Evolutionary conservation across 1,140 invertebrate species (phyloP).

Genomic region (Cydia pomonella): DNA sequence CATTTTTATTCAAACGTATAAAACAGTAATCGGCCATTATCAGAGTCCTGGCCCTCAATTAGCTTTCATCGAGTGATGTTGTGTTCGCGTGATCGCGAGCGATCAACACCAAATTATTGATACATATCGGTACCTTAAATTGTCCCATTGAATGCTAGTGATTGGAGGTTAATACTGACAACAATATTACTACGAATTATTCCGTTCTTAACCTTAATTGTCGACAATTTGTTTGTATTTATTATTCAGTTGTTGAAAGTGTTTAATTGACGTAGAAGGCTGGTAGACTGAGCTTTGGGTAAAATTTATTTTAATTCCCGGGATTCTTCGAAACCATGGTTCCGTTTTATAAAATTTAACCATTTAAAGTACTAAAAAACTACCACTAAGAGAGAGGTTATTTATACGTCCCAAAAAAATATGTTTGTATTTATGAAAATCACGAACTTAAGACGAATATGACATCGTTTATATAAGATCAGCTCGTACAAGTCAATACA

Average conservation of each 20-base stretch:
- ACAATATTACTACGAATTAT: conserved; percentile 34
- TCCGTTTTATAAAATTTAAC: too few relatives aligned
- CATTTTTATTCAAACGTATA: conserved; percentile 24
- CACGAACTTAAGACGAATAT: too few relatives aligned
- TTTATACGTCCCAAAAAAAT: too few relatives aligned
- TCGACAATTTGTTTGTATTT: conserved; percentile 15
- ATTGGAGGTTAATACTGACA: conserved; percentile 42
- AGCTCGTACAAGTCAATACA: too few relatives aligned
- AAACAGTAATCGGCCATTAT: conserved; percentile 5
- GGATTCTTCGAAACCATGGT: too few relatives aligned
- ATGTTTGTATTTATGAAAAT: too few relatives aligned
- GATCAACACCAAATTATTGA: conserved; percentile 46
- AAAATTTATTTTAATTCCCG: neutral
- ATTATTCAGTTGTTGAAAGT: conserved; percentile 22
- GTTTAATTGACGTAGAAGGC: conserved; percentile 1
- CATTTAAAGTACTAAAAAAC: too few relatives aligned
- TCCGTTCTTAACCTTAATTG: conserved; percentile 21
- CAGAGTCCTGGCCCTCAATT: conserved; percentile 24
- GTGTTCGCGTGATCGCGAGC: conserved; percentile 46
- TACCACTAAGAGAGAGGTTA: too few relatives aligned
- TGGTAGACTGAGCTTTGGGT: neutral
- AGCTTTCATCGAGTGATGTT: conserved; percentile 43
- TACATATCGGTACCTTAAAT: conserved; percentile 42
- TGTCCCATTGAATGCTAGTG: conserved; percentile 37
- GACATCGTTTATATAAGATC: too few relatives aligned